Evolutionary conservation across 2,888 invertebrate species (phyloP).

Genomic region (Dromius quadrimaculatus): DNA sequence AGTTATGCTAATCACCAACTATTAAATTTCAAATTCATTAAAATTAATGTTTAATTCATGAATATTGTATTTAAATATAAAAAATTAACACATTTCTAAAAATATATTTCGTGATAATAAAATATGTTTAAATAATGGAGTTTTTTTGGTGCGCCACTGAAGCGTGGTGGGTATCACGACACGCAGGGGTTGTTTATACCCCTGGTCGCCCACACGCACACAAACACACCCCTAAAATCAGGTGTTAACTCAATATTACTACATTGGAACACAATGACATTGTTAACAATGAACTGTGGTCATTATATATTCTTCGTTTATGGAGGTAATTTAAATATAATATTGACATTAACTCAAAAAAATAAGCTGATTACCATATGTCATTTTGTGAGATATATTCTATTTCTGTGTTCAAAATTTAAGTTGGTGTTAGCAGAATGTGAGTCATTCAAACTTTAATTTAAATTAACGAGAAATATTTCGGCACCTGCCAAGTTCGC

Average conservation of each 20-base stretch:
- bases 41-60: slow-evolving; percentile 26
- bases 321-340: too few species aligned
- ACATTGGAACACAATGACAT: slow-evolving; percentile 22
- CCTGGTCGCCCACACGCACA: slow-evolving; percentile 7
- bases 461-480: too few species aligned
- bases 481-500: too few species aligned
- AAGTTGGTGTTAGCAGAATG: too few species aligned
- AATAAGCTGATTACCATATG: too few species aligned
- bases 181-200: slow-evolving; percentile 45
- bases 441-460: too few species aligned
- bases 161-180: neutral
- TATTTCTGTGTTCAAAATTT: too few species aligned
- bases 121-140: neutral
- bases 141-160: slow-evolving; percentile 13
- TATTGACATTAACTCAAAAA: too few species aligned
- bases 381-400: too few species aligned
- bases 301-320: slow-evolving; percentile 15
- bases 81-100: neutral
- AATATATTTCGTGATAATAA: neutral
- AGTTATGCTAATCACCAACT: slow-evolving; percentile 15
- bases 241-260: slow-evolving; percentile 43
- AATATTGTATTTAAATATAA: slow-evolving; percentile 14
- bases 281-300: slow-evolving; percentile 20
- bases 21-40: slow-evolving; percentile 29
- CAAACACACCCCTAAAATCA: slow-evolving; percentile 47